Conservation (phyloP, 2,797 vertebrate species). For the Phaenicophaeus curvirostris region DNA sequence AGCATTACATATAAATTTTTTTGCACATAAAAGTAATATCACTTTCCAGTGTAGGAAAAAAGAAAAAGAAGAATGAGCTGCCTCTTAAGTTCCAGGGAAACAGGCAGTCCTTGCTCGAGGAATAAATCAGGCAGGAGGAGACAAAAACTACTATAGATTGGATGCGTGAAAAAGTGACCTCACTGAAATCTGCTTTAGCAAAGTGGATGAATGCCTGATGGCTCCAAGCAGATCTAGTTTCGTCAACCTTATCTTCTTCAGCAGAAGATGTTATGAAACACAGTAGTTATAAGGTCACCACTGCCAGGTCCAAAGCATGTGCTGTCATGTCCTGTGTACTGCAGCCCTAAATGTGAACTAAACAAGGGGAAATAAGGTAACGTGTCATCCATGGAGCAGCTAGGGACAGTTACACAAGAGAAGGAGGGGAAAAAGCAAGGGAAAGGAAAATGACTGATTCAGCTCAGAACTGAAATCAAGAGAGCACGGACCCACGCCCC, state of each 20-base stretch:
- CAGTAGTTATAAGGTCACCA: constrained; percentile 28
- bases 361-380: background rate
- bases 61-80: background rate
- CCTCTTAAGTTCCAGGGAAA: constrained; percentile 41
- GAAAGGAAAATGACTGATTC: background rate
- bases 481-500: background rate
- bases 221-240: constrained; percentile 63
- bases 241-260: constrained; percentile 57
- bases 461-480: background rate
- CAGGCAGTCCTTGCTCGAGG: constrained; percentile 39
- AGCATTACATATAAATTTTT: background rate
- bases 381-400: background rate
- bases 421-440: background rate
- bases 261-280: constrained; percentile 50
- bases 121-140: constrained; percentile 72
- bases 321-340: background rate
- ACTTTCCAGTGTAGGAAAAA: background rate
- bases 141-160: constrained; percentile 65
- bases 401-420: background rate
- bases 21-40: background rate
- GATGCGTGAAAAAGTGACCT: constrained; percentile 56
- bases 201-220: constrained; percentile 55
- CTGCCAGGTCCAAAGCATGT: constrained; percentile 38
- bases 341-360: background rate
- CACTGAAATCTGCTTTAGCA: constrained; percentile 59